Base-by-base conservation (phyloP, 2,797 vertebrate species). In the Propithecus deckenii region DNA sequence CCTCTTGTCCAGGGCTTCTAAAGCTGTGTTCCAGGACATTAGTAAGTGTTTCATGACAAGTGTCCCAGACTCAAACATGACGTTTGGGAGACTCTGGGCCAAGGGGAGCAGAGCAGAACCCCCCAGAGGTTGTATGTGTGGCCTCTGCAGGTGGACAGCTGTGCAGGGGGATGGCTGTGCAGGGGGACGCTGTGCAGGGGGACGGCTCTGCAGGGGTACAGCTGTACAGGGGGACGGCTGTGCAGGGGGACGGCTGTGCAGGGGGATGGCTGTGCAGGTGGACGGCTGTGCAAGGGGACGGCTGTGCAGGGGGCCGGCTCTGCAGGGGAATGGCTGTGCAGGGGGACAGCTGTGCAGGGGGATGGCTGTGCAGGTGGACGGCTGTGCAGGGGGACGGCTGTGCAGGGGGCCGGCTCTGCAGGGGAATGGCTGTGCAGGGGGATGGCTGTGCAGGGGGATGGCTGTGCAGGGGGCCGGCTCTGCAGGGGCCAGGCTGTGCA, bases 91-190 rank as follows among this genome's bases (percentile, higher is more conserved):
- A 6, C 30, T 61, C 38, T 48, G 55, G 52, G 41, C 20, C 1
- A 2, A 76, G 32, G 55, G 1, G 23, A 59, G 23, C 55, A 7
- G 9, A 35, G 25, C 63, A 18, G 46, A 57, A 13, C 22, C 38
- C 6, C 23, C 0, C 35, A 0, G 52, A 2, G 4, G 20, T 15
- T 9, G 6, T 35, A 5, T 5, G 0, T 0, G 0, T 15, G 61
- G 61, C 50, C 61, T 65, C 13, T 32, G 14, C 22, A 65, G 69
- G 9, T 0, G 9, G 35, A 23, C 1, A 10, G 35, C 55, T 57
- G 18, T 43, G 41, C 41, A 43, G 41, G 41, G 41, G 41, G 35
- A 13, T 0, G 35, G n/a, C 8, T 23, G 4, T 41, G 11, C 35
- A 38, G 35, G 35, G 3, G 6, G 20, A 23, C 35, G 35, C 35